Percentiles rank a stretch among this genome's conserved stretches.
Conservation (phyloP, 2,888 invertebrate species). For the Vesta saturnalis region DNA sequence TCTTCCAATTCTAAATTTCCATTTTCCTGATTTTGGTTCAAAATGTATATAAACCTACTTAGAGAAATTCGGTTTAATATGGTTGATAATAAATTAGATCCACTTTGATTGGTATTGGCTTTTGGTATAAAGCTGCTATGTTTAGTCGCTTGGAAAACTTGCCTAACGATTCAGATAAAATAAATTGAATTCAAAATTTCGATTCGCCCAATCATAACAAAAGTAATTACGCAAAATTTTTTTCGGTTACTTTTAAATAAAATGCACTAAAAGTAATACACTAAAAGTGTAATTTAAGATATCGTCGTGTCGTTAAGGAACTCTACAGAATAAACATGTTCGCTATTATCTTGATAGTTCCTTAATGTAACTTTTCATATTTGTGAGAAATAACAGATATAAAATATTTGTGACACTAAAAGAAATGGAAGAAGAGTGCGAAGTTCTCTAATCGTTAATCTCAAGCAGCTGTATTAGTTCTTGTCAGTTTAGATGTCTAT, state of each 20-base stretch:
- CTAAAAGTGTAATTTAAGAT: no score
- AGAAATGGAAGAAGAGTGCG: not conserved
- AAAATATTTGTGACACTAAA: not conserved
- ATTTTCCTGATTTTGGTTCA: no score
- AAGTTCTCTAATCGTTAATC: not conserved
- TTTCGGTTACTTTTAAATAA: not conserved
- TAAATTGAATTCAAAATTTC: not conserved
- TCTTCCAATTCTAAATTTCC: no score
- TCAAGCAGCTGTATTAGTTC: not conserved
- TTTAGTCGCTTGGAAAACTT: slow-evolving; percentile 5
- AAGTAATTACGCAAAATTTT: not conserved
- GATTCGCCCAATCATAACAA: not conserved
- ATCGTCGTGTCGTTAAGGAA: not conserved
- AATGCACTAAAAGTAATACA: no score
- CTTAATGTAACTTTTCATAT: slow-evolving; percentile 1
- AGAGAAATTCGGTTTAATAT: not conserved
- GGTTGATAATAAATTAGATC: not conserved
- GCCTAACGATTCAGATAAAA: slow-evolving; percentile 10
- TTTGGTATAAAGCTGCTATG: not conserved
- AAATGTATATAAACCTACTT: no score
- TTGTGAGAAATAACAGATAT: not conserved
- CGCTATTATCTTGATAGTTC: not conserved
- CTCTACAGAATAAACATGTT: not conserved
- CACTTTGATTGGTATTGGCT: not conserved
- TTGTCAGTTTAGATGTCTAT: not conserved